Evolutionary conservation across 1,140 invertebrate species (phyloP).

Genomic region (Anastrepha obliqua): DNA sequence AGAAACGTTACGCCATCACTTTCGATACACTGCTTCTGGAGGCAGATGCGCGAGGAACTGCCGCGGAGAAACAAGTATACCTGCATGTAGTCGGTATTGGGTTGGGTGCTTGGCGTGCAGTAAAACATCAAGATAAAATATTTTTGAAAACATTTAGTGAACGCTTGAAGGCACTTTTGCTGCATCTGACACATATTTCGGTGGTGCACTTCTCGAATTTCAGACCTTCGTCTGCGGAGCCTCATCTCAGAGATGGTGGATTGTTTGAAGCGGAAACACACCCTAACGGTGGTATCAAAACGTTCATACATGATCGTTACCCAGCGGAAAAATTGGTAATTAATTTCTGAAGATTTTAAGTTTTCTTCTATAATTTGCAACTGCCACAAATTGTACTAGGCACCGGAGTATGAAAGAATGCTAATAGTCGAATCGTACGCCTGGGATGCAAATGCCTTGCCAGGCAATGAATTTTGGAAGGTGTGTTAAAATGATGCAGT

Average conservation of each 20-base stretch:
- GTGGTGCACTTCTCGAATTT: slow-evolving; percentile 73
- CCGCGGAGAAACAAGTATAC: slow-evolving; percentile 62
- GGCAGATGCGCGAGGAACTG: slow-evolving; percentile 61
- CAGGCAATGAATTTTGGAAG: slow-evolving; percentile 80
- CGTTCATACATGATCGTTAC: slow-evolving; percentile 67
- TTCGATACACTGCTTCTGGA: slow-evolving; percentile 69
- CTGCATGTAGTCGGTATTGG: slow-evolving; percentile 72
- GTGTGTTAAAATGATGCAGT: slow-evolving; percentile 53
- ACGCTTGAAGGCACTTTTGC: slow-evolving; percentile 63
- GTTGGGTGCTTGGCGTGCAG: slow-evolving; percentile 69
- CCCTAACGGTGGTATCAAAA: slow-evolving; percentile 64
- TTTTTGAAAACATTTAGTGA: slow-evolving; percentile 71
- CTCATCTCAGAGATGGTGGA: slow-evolving; percentile 61
- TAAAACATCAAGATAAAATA: slow-evolving; percentile 68
- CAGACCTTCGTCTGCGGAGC: slow-evolving; percentile 59
- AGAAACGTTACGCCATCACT: slow-evolving; percentile 69
- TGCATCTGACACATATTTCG: slow-evolving; percentile 62
- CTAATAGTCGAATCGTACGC: slow-evolving; percentile 80
- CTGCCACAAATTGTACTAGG: background rate
- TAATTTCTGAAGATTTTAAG: background rate
- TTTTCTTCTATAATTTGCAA: background rate
- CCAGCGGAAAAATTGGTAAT: slow-evolving; percentile 67
- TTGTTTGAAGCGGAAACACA: slow-evolving; percentile 60
- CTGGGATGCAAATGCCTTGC: slow-evolving; percentile 82
- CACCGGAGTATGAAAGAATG: slow-evolving; percentile 56